Evolutionary conservation across 1,140 invertebrate species (phyloP).

Genomic region (Uloborus diversus): DNA sequence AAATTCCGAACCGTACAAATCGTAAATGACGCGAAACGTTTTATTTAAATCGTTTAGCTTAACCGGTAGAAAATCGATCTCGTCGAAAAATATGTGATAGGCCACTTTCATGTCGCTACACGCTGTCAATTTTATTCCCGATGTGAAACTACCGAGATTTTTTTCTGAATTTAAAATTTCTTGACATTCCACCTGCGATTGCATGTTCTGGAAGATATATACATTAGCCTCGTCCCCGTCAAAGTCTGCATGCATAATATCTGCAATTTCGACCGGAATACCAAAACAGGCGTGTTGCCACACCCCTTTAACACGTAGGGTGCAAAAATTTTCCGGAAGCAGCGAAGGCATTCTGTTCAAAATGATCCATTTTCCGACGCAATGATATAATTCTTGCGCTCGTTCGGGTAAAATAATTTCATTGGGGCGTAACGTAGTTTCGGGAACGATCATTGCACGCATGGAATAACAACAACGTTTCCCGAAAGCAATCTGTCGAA

Average conservation of each 20-base stretch:
- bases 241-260: conserved; percentile 17
- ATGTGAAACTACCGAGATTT: not conserved
- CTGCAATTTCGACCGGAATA: conserved; percentile 7
- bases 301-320: not conserved
- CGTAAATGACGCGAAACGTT: conserved; percentile 23
- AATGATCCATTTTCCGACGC: conserved; percentile 7
- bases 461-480: conserved; percentile 13
- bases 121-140: not conserved
- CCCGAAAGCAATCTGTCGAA: conserved; percentile 27
- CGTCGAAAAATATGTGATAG: not conserved
- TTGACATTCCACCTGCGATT: conserved; percentile 15
- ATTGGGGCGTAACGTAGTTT: conserved; percentile 1
- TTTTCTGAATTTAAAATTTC: not conserved
- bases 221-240: conserved; percentile 28
- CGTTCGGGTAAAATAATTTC: not conserved
- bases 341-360: conserved; percentile 17
- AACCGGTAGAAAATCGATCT: conserved; percentile 26
- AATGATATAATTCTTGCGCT: not conserved
- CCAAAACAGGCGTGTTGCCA: conserved; percentile 7
- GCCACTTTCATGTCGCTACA: conserved; percentile 31
- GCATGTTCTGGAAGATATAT: not conserved
- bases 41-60: not conserved
- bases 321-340: conserved; percentile 13
- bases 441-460: conserved; percentile 30
- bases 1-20: conserved; percentile 2